A percentile compares a stretch with the other conserved stretches of the same genome.
phyloP scores from a whole-genome alignment of 2,113 vertebrate species.

The Tricholaema leucomelas region DNA sequence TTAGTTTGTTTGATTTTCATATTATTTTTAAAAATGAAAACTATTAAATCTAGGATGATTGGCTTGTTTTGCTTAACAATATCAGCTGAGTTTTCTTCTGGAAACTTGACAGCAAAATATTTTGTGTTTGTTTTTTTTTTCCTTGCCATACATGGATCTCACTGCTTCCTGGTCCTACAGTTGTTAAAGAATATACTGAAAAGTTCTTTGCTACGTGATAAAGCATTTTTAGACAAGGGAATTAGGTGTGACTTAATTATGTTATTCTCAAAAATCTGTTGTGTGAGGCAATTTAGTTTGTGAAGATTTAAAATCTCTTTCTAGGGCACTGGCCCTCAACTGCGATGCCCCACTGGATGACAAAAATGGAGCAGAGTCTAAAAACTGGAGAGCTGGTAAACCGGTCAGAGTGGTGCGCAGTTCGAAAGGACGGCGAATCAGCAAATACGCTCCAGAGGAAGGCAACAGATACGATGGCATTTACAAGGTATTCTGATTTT shows the following conservation, averaged over 20 bases:
- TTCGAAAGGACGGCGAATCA: conserved; percentile 96
- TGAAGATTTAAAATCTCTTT: conserved; percentile 65
- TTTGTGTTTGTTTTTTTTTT: conserved; percentile 52
- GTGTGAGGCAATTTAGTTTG: conserved; percentile 21
- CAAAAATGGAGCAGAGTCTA: conserved; percentile 96
- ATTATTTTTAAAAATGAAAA: neutral
- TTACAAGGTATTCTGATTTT: conserved; percentile 88
- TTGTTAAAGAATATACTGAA: neutral
- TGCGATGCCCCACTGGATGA: conserved; percentile 97
- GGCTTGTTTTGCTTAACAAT: neutral
- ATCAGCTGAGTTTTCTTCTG: neutral
- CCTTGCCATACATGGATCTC: neutral
- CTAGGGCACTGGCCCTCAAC: conserved; percentile 96
- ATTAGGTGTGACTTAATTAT: conserved; percentile 4
- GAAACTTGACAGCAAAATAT: conserved; percentile 22
- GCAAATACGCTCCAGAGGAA: conserved; percentile 98
- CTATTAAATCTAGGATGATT: neutral
- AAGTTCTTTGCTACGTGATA: conserved; percentile 49
- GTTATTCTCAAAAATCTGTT: neutral
- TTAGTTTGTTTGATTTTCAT: neutral
- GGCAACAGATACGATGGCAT: conserved; percentile 99
- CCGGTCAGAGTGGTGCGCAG: conserved; percentile 96
- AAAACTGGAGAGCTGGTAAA: conserved; percentile 97
- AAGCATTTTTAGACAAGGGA: conserved; percentile 58
- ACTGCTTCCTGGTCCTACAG: neutral